Conservation (phyloP, 2,888 invertebrate species). For the Phoenoteleia sp. region DNA sequence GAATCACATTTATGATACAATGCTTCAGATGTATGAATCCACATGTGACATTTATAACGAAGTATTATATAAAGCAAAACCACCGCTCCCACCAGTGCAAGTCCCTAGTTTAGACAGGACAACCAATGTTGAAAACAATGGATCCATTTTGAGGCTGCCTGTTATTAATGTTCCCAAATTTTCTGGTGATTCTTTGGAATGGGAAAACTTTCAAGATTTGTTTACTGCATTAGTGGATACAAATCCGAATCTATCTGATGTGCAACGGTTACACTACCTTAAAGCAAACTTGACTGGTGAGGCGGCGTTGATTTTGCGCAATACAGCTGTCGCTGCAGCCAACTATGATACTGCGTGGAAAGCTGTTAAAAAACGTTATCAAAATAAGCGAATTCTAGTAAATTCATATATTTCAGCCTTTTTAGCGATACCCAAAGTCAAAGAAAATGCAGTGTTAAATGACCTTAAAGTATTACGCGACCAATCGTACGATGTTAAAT, state of each 20-base stretch:
- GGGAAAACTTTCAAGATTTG: conserved; percentile 19
- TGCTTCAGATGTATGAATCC: background rate
- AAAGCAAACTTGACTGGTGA: conserved; percentile 4
- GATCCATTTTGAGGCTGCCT: background rate
- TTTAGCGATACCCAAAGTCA: background rate
- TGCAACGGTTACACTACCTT: conserved; percentile 1
- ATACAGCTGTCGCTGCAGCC: background rate
- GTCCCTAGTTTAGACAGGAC: too few relatives aligned
- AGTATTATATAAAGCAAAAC: too few relatives aligned
- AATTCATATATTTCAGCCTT: background rate
- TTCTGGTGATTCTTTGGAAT: background rate
- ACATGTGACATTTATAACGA: conserved; percentile 1
- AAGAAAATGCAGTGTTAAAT: background rate
- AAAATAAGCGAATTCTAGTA: background rate
- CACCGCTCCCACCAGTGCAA: too few relatives aligned
- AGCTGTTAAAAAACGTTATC: background rate
- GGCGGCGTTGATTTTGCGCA: background rate
- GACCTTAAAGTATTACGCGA: background rate
- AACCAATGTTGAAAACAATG: too few relatives aligned
- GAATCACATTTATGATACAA: too few relatives aligned
- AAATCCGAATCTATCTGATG: background rate
- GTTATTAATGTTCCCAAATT: background rate
- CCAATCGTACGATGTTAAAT: background rate
- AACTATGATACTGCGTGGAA: conserved; percentile 7
- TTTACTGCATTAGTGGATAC: background rate